A percentile compares a stretch with the other conserved stretches of the same genome.
phyloP scores from a whole-genome alignment of 2,888 invertebrate genomes.

The Calameuta idolon region DNA sequence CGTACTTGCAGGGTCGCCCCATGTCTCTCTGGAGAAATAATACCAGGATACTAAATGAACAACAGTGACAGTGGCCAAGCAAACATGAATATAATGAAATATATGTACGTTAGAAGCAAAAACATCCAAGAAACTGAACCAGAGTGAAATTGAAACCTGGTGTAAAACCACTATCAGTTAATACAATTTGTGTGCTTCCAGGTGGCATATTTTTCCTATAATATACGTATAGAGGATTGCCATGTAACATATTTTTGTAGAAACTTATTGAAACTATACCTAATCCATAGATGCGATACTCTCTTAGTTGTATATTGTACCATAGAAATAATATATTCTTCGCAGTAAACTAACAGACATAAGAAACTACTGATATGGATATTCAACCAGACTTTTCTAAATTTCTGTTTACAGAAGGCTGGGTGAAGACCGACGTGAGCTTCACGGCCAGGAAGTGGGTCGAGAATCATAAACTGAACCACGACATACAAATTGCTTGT shows the following conservation, averaged over 20 bases:
- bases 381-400: not conserved
- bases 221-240: not conserved
- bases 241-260: not conserved
- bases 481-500: slow-evolving; percentile 82
- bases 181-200: not conserved
- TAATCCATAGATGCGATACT: not conserved
- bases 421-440: slow-evolving; percentile 84
- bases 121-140: not conserved
- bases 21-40: not conserved
- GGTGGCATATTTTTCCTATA: not conserved
- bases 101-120: not conserved
- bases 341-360: not conserved
- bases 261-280: not conserved
- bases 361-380: not conserved
- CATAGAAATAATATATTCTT: not conserved
- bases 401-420: slow-evolving; percentile 73
- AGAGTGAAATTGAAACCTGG: not conserved
- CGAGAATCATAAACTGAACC: slow-evolving; percentile 75
- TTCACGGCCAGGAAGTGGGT: slow-evolving; percentile 84
- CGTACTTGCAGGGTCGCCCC: not conserved
- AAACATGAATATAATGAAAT: not conserved
- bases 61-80: not conserved
- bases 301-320: not conserved
- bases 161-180: not conserved
- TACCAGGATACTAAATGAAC: not conserved